Evolutionary conservation across 2,888 invertebrate genomes (phyloP), one percentile per base, ranked within the genome.

Genomic region (Atethmia centrago): DNA sequence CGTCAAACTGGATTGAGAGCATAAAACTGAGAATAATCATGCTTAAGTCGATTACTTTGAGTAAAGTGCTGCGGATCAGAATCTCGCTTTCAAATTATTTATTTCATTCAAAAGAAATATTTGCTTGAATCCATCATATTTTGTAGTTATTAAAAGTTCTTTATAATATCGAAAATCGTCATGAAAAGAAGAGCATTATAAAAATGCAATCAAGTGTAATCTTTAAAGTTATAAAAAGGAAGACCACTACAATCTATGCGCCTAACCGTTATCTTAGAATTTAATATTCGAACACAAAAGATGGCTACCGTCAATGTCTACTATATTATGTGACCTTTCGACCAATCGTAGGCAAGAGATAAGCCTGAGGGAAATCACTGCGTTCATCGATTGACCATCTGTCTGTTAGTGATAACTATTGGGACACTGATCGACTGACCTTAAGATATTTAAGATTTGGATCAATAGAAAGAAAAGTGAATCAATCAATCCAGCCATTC

Each of bases 351-450:
- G 51, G 56, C 55, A 47, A 71, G 65, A 51, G 47, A 56, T 51
- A 70, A 73, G 67, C 84, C 83, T 84, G 55, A 80, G 88, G 88
- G 87, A 89, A 90, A 91, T 90, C 89, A 88, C 74, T 75, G 80
- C 77, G 79, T 77, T 67, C 74, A 82, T 83, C 80, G 72, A 76
- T 86, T 71, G 73, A 78, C 76, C 69, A 88, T 89, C 86, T 83
- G 80, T 89, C 89, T 88, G 74, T 85, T 87, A 85, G 82, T 86
- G 90, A 90, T 91, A 90, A 86, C 80, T 78, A 64, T 80, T 79
- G 81, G 79, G 89, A 89, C 89, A 86, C 86, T 89, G 90, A 90
- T 89, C 79, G 89, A 90, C 83, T 74, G 79, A 74, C 75, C 74
- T 61, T 63, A 36, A 62, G 66, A 67, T 75, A 74, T 75, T 76